These are phyloP conservation scores for Branchinecta lindahli DNA, from an alignment of 1,140 invertebrate species.

Conservation along the genomic window DNA sequence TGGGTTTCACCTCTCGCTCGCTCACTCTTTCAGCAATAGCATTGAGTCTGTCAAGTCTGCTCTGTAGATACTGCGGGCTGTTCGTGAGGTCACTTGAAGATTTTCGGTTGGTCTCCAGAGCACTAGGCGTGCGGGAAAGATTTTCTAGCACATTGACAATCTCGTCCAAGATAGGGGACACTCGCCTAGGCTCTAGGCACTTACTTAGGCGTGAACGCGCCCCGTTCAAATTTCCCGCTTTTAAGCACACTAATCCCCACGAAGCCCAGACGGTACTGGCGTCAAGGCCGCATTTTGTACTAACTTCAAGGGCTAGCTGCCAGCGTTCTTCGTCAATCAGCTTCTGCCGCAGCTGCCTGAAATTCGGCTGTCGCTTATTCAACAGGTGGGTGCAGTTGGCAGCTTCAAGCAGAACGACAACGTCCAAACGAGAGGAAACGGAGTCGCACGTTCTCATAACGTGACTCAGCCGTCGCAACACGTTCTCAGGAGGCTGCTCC, in stretches of 20 bases:
- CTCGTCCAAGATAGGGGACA: conserved; percentile 47
- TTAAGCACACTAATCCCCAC: conserved; percentile 68
- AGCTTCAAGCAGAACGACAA: conserved; percentile 32
- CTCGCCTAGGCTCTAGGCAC: conserved; percentile 38
- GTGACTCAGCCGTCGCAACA: conserved; percentile 34
- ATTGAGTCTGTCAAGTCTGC: neutral
- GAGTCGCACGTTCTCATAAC: conserved; percentile 32
- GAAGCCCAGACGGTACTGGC: conserved; percentile 60
- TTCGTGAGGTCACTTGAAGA: neutral
- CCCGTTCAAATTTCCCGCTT: conserved; percentile 51
- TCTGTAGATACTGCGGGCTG: neutral
- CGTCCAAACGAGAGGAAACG: conserved; percentile 32
- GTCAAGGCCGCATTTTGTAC: conserved; percentile 59
- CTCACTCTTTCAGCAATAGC: neutral
- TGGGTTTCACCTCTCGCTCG: neutral
- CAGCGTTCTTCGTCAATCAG: conserved; percentile 65
- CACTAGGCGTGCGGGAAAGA: conserved; percentile 46
- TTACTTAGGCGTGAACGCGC: conserved; percentile 50
- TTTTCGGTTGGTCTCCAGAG: conserved; percentile 25
- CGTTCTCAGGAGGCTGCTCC: conserved; percentile 16
- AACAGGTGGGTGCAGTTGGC: conserved; percentile 28
- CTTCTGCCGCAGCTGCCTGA: conserved; percentile 37
- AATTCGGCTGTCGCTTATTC: conserved; percentile 33
- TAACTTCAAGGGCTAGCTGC: conserved; percentile 61
- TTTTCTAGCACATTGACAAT: conserved; percentile 48